Conservation (phyloP, 2,113 vertebrate genomes). For the Struthio camelus region DNA sequence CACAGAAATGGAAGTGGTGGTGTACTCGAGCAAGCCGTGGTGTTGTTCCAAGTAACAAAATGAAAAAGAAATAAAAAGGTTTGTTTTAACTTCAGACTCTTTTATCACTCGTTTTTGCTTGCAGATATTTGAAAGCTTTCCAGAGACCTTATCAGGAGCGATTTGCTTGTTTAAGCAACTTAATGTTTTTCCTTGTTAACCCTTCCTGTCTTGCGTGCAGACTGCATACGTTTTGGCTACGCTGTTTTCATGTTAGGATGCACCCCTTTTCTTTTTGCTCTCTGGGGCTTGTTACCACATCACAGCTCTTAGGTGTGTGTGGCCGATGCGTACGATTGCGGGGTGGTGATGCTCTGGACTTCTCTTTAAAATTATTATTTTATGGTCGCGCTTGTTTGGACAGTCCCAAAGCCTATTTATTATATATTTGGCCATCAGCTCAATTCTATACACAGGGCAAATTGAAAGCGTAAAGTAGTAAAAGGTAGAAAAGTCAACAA, state of each 20-base stretch:
- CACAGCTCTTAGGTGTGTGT: neutral
- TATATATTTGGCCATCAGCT: neutral
- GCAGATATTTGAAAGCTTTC: neutral
- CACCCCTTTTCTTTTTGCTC: neutral
- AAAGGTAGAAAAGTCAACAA: too few species aligned
- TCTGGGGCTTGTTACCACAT: neutral
- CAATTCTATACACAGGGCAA: neutral
- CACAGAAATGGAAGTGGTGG: neutral
- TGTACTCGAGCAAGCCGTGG: too few species aligned
- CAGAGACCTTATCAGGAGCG: neutral
- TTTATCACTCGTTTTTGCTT: neutral
- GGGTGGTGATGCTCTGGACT: neutral
- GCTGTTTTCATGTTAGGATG: neutral
- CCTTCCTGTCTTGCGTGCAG: neutral
- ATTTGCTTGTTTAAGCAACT: neutral
- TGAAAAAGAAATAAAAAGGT: neutral
- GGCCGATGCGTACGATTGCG: neutral
- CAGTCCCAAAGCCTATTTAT: neutral
- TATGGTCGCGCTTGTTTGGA: neutral
- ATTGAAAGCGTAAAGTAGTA: too few species aligned
- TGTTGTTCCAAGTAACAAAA: neutral
- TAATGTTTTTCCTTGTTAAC: neutral
- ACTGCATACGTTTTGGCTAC: fast-evolving
- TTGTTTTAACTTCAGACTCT: neutral
- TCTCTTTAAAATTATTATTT: neutral